Percentiles rank a stretch among this genome's conserved stretches.
phyloP scores from a whole-genome alignment of 2,888 invertebrate species.

The Pristionchus entomophagus region DNA sequence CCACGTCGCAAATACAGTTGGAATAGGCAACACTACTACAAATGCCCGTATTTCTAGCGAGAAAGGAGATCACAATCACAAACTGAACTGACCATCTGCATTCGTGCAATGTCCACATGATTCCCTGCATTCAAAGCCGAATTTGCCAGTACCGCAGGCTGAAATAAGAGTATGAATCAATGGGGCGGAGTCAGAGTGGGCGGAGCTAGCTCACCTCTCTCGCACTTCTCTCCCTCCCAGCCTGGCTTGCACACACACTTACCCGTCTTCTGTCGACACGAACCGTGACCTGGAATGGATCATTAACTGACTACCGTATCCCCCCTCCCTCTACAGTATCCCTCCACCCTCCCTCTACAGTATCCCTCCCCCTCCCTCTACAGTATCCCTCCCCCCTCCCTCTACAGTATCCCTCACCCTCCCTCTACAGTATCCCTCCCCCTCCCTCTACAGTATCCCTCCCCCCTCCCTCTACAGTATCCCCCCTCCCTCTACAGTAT shows the following conservation, averaged over 20 bases:
- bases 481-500: neutral
- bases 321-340: neutral
- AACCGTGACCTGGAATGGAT: neutral
- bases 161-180: no score
- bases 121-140: constrained; percentile 62
- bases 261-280: constrained; percentile 61
- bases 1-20: no score
- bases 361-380: no score
- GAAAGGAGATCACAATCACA: no score
- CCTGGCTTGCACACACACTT: constrained; percentile 63
- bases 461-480: neutral
- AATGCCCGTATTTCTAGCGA: no score
- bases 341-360: no score
- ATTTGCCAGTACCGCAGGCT: constrained; percentile 62
- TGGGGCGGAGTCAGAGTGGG: neutral
- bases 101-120: constrained; percentile 61
- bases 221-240: constrained; percentile 64
- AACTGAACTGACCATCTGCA: constrained; percentile 48
- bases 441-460: neutral
- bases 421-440: neutral
- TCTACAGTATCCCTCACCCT: neutral
- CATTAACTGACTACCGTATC: neutral
- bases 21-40: no score
- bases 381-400: neutral
- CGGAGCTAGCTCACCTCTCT: constrained; percentile 53